Conservation (phyloP, 1,140 invertebrate genomes). For the Zophobas morio region DNA sequence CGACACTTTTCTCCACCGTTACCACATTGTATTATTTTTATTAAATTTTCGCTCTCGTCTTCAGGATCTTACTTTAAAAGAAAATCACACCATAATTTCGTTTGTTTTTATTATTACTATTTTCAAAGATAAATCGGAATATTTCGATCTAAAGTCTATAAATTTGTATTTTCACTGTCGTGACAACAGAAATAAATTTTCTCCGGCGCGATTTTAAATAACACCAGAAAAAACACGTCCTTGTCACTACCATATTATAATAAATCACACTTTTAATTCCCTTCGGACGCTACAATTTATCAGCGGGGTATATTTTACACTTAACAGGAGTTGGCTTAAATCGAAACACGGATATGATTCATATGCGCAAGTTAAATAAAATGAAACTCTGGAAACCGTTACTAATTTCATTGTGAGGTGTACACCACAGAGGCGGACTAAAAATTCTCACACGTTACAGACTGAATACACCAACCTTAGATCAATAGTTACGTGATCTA, state of each 20-base stretch:
- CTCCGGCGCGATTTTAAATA: slow-evolving; percentile 20
- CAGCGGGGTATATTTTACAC: slow-evolving; percentile 24
- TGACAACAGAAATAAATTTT: slow-evolving; percentile 26
- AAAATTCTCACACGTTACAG: no score
- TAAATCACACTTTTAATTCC: slow-evolving; percentile 39
- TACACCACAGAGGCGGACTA: no score
- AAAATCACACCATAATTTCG: not conserved
- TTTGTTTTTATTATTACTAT: slow-evolving; percentile 3
- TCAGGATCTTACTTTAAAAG: not conserved
- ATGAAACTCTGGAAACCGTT: not conserved
- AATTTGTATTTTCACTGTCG: slow-evolving; percentile 33
- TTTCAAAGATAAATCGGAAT: slow-evolving; percentile 10
- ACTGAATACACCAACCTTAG: no score
- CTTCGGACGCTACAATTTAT: slow-evolving; percentile 28
- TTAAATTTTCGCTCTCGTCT: slow-evolving; percentile 14
- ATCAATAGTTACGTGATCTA: no score
- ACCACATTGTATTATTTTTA: slow-evolving; percentile 21
- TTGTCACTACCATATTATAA: slow-evolving; percentile 37
- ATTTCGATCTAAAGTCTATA: slow-evolving; percentile 25
- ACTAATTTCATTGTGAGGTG: not conserved
- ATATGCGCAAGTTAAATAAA: slow-evolving; percentile 3
- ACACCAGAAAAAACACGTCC: slow-evolving; percentile 27
- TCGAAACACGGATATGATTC: slow-evolving; percentile 24
- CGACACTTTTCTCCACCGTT: slow-evolving; percentile 35
- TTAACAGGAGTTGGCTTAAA: slow-evolving; percentile 29